A percentile compares a stretch with the other conserved stretches of the same genome.
These are phyloP conservation scores for Pseudorasbora parva DNA, from an alignment of 2,113 vertebrate species.

Conservation along the genomic window DNA sequence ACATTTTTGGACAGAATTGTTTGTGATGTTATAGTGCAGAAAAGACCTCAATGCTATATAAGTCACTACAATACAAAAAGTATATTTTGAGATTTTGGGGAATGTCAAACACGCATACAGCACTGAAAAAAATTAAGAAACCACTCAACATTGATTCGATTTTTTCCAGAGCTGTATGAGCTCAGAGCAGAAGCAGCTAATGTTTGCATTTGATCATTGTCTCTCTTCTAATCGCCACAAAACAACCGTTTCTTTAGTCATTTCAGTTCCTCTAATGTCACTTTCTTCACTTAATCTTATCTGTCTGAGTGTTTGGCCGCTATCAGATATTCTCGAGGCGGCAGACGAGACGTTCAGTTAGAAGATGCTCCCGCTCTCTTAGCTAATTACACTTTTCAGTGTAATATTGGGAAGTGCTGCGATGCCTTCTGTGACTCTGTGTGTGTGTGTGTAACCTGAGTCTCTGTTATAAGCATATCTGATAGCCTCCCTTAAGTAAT, in stretches of 20 bases:
- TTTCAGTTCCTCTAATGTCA: background rate
- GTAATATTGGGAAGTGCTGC: background rate
- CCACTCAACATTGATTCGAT: no score
- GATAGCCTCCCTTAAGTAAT: slow-evolving; percentile 11
- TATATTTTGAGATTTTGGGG: no score
- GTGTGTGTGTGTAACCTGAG: slow-evolving; percentile 10
- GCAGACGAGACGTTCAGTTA: background rate
- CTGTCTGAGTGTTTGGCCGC: background rate
- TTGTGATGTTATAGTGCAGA: no score
- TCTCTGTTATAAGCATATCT: background rate
- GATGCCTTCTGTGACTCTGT: background rate
- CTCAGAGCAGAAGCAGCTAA: no score
- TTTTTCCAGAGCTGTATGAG: no score
- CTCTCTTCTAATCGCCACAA: background rate
- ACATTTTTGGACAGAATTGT: no score
- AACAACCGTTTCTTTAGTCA: background rate
- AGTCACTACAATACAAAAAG: no score
- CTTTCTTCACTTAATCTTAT: background rate
- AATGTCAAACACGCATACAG: no score
- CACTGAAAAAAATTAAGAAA: no score
- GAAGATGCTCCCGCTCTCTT: background rate
- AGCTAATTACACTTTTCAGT: background rate
- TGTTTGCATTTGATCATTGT: background rate
- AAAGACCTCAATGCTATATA: no score
- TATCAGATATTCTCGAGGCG: background rate